Conservation (phyloP, 2,888 invertebrate genomes). For the Philereme vetulata region DNA sequence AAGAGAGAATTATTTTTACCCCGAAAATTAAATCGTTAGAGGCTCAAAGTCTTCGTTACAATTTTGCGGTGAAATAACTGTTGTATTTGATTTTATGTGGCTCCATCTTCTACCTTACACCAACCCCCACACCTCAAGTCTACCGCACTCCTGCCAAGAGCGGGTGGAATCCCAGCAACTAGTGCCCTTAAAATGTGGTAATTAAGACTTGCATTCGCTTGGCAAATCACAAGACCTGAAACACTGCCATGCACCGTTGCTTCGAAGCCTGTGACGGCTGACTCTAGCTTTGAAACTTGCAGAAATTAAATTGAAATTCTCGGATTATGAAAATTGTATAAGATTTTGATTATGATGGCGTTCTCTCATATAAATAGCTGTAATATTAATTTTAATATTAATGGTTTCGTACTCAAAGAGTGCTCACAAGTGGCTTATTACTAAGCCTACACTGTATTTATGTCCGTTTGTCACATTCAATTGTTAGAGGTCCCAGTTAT, state of each 20-base stretch:
- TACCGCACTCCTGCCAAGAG: constrained; percentile 55
- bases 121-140: constrained; percentile 57
- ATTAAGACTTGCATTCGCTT: constrained; percentile 77
- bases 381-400: too few species aligned
- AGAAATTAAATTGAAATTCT: constrained; percentile 67
- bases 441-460: too few species aligned
- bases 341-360: constrained; percentile 24
- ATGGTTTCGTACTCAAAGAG: too few species aligned
- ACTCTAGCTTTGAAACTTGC: constrained; percentile 65
- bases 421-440: too few species aligned
- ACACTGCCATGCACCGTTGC: constrained; percentile 60
- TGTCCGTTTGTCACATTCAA: too few species aligned
- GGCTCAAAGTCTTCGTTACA: too few species aligned
- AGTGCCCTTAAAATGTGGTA: constrained; percentile 72
- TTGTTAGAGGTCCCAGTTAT: too few species aligned
- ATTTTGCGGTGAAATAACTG: too few species aligned
- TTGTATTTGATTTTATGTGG: too few species aligned
- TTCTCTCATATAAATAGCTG: constrained; percentile 8
- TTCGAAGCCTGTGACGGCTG: constrained; percentile 58
- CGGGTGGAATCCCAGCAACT: constrained; percentile 45
- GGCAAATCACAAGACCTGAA: constrained; percentile 66
- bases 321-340: constrained; percentile 52
- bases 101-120: constrained; percentile 38
- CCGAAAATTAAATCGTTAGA: too few species aligned
- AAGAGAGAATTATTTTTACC: too few species aligned